These are phyloP conservation scores for Drosophila borealis DNA, from an alignment of 2,888 invertebrate genomes.

Conservation along the genomic window DNA sequence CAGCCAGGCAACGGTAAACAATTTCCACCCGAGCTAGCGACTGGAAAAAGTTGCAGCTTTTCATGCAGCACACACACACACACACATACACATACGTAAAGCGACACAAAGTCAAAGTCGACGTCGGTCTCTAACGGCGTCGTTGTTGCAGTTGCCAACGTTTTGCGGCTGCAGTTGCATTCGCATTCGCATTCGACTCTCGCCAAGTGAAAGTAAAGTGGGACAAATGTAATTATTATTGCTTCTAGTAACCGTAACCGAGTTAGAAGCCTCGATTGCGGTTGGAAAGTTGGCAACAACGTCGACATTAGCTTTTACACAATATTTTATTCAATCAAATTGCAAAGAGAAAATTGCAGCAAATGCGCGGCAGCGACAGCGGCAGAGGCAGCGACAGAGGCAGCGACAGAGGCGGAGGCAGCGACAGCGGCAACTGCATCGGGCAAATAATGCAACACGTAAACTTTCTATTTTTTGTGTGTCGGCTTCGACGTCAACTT, in stretches of 20 bases:
- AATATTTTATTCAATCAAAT: slow-evolving; percentile 81
- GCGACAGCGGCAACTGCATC: slow-evolving; percentile 30
- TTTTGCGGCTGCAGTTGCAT: slow-evolving; percentile 47
- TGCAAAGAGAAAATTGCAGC: slow-evolving; percentile 82
- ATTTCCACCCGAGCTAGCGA: slow-evolving; percentile 62
- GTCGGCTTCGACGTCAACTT: slow-evolving; percentile 55
- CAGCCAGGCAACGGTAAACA: slow-evolving; percentile 66
- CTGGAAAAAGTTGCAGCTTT: slow-evolving; percentile 75
- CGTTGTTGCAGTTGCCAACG: slow-evolving; percentile 16
- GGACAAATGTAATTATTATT: slow-evolving; percentile 83
- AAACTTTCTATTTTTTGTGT: slow-evolving; percentile 79
- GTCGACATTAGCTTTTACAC: slow-evolving; percentile 75
- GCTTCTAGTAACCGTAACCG: slow-evolving; percentile 79
- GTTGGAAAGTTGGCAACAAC: slow-evolving; percentile 69
- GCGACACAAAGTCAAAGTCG: slow-evolving; percentile 62
- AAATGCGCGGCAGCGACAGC: slow-evolving; percentile 30
- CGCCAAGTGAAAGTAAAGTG: slow-evolving; percentile 83
- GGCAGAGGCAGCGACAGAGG: slow-evolving; percentile 51
- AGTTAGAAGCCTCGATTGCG: slow-evolving; percentile 73
- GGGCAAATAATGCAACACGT: slow-evolving; percentile 64
- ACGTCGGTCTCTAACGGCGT: slow-evolving; percentile 35
- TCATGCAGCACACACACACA: slow-evolving; percentile 61
- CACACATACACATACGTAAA: slow-evolving; percentile 7
- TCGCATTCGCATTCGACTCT: slow-evolving; percentile 47
- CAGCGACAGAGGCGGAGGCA: slow-evolving; percentile 5